phyloP scores from a whole-genome alignment of 2,888 invertebrate species.

The Cataglyphis albicans region DNA sequence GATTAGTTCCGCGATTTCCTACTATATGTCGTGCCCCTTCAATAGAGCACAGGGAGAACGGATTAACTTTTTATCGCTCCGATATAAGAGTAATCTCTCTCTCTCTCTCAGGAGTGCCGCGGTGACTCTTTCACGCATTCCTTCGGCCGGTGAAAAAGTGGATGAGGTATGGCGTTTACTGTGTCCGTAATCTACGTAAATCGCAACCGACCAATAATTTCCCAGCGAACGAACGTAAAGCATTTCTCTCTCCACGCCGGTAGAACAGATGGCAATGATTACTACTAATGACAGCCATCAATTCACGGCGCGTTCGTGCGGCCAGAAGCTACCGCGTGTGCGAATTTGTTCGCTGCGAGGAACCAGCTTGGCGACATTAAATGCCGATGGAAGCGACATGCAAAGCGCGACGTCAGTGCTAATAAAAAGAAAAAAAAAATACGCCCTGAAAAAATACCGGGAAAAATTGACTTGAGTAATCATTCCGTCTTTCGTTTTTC shows the following conservation, averaged over 20 bases:
- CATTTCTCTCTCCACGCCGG: constrained; percentile 51
- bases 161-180: constrained; percentile 47
- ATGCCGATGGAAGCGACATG: constrained; percentile 25
- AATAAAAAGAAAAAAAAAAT: background rate
- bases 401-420: constrained; percentile 16
- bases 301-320: constrained; percentile 65
- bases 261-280: constrained; percentile 76
- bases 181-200: constrained; percentile 58
- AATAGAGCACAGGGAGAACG: constrained; percentile 19
- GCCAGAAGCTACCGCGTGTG: constrained; percentile 46
- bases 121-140: constrained; percentile 57
- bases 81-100: constrained; percentile 47
- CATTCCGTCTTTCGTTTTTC: too few species aligned
- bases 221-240: constrained; percentile 56
- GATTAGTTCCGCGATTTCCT: constrained; percentile 54
- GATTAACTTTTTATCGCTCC: constrained; percentile 47
- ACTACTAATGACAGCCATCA: constrained; percentile 75
- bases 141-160: constrained; percentile 32
- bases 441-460: background rate
- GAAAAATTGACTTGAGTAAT: constrained; percentile 8
- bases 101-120: constrained; percentile 36
- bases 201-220: constrained; percentile 61
- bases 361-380: constrained; percentile 50
- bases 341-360: constrained; percentile 36
- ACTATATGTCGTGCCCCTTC: constrained; percentile 23